These are phyloP conservation scores for Cantharis nigra DNA, from an alignment of 2,888 invertebrate genomes.

Conservation along the genomic window DNA sequence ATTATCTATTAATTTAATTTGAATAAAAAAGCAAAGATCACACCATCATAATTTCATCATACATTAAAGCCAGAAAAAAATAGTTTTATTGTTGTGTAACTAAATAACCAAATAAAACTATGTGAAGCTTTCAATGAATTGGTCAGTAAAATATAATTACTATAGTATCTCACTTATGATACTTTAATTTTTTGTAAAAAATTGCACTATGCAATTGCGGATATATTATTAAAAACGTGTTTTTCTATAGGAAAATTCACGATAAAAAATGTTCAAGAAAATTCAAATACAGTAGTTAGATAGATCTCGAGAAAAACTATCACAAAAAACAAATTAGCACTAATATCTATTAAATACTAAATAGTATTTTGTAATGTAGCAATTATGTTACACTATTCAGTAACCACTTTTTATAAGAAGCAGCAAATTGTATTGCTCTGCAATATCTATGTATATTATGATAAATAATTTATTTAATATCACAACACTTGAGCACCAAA, in stretches of 20 bases:
- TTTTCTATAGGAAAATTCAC: neutral
- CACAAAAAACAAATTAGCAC: neutral
- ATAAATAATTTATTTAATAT: slow-evolving; percentile 20
- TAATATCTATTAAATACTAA: neutral
- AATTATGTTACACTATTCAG: neutral
- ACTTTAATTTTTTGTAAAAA: neutral
- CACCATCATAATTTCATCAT: neutral
- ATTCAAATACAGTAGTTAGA: neutral
- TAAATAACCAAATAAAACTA: neutral
- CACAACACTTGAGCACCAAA: slow-evolving; percentile 28
- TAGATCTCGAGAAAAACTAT: neutral
- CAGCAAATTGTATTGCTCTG: neutral
- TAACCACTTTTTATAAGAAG: neutral
- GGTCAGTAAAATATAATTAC: neutral
- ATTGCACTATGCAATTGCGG: neutral
- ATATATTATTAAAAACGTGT: neutral
- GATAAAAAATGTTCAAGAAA: neutral
- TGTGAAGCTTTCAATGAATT: neutral
- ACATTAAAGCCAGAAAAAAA: neutral
- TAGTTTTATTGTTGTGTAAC: neutral
- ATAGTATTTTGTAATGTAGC: neutral
- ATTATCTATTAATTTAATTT: neutral
- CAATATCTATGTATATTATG: slow-evolving; percentile 8
- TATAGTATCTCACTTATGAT: neutral
- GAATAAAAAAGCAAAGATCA: neutral